Conservation (phyloP, 2,888 invertebrate species). For the Tineola bisselliella region DNA sequence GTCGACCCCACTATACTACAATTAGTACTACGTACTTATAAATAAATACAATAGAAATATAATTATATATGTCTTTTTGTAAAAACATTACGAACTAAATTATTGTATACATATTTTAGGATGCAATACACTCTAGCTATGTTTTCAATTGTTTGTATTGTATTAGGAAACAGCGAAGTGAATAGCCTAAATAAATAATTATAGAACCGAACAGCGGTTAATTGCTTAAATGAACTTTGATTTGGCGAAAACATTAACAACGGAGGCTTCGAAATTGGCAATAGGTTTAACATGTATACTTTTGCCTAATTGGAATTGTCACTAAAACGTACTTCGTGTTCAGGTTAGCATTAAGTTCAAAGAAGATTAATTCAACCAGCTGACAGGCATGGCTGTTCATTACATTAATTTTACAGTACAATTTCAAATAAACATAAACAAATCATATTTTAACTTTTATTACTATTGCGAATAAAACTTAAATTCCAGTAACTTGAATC, state of each 20-base stretch:
- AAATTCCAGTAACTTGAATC: background rate
- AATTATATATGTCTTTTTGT: too few species aligned
- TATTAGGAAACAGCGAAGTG: too few species aligned
- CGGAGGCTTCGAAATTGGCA: too few species aligned
- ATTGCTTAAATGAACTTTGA: background rate
- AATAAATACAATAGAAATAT: too few species aligned
- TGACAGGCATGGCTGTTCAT: background rate
- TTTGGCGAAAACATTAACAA: background rate
- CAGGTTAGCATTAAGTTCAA: background rate
- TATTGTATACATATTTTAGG: too few species aligned
- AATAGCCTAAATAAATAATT: background rate
- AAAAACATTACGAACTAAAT: too few species aligned
- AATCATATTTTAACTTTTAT: background rate
- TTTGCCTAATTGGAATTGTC: background rate
- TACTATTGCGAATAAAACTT: background rate
- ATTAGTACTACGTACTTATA: too few species aligned
- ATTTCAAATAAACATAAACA: background rate
- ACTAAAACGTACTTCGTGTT: background rate
- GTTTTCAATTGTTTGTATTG: too few species aligned
- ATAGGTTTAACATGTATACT: background rate
- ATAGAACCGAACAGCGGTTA: background rate
- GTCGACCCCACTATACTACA: too few species aligned
- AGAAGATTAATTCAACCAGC: constrained; percentile 10
- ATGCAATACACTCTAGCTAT: too few species aligned
- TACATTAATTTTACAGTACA: constrained; percentile 8